These are phyloP conservation scores for Carassius auratus DNA, from an alignment of 2,113 vertebrate genomes.

Conservation along the genomic window DNA sequence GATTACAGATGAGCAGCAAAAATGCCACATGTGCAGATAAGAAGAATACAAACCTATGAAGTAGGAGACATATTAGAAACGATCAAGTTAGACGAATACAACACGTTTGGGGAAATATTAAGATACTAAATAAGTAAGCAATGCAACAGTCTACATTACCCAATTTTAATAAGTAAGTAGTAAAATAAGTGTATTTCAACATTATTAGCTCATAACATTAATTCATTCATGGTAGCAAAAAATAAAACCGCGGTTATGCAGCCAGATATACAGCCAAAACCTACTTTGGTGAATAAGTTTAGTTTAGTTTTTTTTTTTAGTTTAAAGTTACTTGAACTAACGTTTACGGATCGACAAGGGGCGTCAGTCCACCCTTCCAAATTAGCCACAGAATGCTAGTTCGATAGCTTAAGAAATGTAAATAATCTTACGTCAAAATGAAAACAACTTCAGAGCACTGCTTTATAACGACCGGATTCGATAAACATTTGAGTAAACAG, in stretches of 20 bases:
- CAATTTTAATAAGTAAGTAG: background rate
- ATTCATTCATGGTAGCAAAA: background rate
- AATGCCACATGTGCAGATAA: constrained; percentile 35
- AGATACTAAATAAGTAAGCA: background rate
- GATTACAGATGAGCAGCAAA: background rate
- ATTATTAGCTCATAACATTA: background rate
- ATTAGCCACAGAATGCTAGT: constrained; percentile 37
- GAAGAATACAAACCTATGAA: constrained; percentile 24
- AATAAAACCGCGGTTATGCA: background rate
- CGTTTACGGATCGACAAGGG: background rate
- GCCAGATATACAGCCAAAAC: no score
- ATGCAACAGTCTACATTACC: background rate
- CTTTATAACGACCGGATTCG: background rate
- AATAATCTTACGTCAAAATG: background rate
- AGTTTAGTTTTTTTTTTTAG: background rate
- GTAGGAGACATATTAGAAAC: background rate
- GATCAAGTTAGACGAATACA: background rate
- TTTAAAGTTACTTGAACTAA: background rate
- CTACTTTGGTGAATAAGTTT: no score
- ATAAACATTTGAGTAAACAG: background rate
- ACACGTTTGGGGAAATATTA: background rate
- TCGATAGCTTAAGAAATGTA: background rate
- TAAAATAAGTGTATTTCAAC: background rate
- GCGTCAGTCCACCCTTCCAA: constrained; percentile 7
- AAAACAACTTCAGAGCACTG: background rate